phyloP scores from a whole-genome alignment of 2,888 invertebrate species.

The Metallyticus violacea region DNA sequence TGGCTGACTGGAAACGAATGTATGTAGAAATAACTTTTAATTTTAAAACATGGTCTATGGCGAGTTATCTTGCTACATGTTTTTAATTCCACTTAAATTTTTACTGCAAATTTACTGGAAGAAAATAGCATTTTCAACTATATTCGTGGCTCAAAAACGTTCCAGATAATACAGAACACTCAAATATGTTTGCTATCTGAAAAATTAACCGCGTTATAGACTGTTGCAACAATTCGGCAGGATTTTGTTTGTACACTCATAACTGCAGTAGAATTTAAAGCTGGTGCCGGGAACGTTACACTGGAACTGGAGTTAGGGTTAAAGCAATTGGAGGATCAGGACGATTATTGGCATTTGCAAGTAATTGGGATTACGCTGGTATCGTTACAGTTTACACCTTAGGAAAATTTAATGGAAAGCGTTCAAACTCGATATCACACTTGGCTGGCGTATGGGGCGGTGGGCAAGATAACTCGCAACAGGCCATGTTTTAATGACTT shows the following conservation, averaged over 20 bases:
- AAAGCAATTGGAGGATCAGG: neutral
- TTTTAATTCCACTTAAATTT: no score
- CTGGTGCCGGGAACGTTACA: neutral
- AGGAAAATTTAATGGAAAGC: neutral
- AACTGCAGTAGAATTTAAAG: neutral
- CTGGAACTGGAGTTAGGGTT: neutral
- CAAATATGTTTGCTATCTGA: no score
- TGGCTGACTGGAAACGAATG: no score
- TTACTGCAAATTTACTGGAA: no score
- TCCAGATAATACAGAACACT: no score
- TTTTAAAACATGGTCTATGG: no score
- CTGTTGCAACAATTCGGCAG: neutral
- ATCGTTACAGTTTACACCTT: neutral
- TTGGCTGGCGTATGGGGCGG: neutral
- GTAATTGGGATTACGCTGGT: neutral
- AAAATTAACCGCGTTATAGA: no score
- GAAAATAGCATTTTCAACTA: no score
- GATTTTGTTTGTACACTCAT: neutral
- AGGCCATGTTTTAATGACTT: neutral
- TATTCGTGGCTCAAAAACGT: no score
- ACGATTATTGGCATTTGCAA: neutral
- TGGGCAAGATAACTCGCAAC: neutral
- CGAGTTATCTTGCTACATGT: no score
- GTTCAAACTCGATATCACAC: neutral
- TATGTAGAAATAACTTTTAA: no score